phyloP scores from a whole-genome alignment of 2,797 vertebrate genomes.

The Hybognathus amarus region DNA sequence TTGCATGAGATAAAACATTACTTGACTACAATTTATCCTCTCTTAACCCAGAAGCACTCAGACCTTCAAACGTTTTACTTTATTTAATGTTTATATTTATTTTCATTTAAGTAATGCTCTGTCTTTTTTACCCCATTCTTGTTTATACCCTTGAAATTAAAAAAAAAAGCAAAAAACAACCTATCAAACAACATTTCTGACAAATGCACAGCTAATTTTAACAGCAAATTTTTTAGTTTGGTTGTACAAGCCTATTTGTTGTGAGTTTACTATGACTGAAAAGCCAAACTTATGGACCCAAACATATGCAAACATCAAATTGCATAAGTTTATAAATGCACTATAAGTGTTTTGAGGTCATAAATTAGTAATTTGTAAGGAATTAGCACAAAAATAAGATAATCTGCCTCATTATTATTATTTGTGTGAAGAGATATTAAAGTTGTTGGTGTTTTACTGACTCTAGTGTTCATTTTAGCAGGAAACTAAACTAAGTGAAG shows the following conservation, averaged over 20 bases:
- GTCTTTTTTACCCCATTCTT: too few relatives aligned
- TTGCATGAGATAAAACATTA: too few relatives aligned
- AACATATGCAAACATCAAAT: not conserved
- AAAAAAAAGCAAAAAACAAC: too few relatives aligned
- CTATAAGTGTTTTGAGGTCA: not conserved
- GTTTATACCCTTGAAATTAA: too few relatives aligned
- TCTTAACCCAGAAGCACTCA: too few relatives aligned
- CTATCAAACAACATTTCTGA: too few relatives aligned
- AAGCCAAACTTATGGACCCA: not conserved
- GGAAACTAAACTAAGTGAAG: not conserved
- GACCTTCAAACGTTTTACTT: too few relatives aligned
- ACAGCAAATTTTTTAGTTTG: not conserved
- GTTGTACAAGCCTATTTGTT: not conserved
- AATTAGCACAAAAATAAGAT: not conserved
- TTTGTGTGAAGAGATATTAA: not conserved
- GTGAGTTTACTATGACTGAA: not conserved
- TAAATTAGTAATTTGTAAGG: not conserved
- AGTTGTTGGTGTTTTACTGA: not conserved
- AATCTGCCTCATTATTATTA: not conserved
- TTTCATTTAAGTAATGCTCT: too few relatives aligned
- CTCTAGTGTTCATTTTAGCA: not conserved
- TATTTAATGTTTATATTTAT: too few relatives aligned
- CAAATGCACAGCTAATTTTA: not conserved
- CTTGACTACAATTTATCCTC: too few relatives aligned
- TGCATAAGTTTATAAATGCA: not conserved